phyloP scores from a whole-genome alignment of 2,888 invertebrate genomes.

The Catocala nupta region DNA sequence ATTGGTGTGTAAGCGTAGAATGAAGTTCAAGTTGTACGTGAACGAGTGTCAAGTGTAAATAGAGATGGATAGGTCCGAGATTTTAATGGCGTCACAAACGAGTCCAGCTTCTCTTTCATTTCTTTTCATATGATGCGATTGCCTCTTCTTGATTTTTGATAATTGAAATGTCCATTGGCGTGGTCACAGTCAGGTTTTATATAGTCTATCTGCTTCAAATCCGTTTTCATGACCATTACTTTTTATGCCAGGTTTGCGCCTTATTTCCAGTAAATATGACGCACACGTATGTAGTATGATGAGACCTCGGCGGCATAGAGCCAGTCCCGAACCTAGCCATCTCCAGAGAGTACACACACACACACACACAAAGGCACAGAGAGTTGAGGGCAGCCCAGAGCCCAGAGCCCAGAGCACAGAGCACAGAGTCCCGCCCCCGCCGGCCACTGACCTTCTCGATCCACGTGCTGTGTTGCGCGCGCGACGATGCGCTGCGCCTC shows the following conservation, averaged over 20 bases:
- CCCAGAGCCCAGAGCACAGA: constrained; percentile 21
- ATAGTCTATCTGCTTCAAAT: too few relatives aligned
- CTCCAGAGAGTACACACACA: constrained; percentile 24
- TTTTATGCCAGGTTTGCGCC: too few relatives aligned
- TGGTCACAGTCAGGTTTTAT: too few relatives aligned
- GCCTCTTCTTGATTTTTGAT: background rate
- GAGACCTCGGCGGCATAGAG: background rate
- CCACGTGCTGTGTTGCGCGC: constrained; percentile 91
- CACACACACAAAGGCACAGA: constrained; percentile 43
- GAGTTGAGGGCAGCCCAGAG: constrained; percentile 26
- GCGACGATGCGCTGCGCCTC: constrained; percentile 82
- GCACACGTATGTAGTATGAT: too few relatives aligned
- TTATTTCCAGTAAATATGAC: too few relatives aligned
- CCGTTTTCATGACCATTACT: too few relatives aligned
- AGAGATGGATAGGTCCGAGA: constrained; percentile 20
- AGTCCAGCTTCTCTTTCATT: background rate
- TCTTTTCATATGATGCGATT: background rate
- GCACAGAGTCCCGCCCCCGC: constrained; percentile 47
- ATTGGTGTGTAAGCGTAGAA: constrained; percentile 52
- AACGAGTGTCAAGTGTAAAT: constrained; percentile 30
- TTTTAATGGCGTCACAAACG: background rate
- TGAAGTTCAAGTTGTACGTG: constrained; percentile 42
- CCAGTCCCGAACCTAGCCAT: constrained; percentile 8
- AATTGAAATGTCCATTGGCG: too few relatives aligned
- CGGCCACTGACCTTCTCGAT: constrained; percentile 93